Conservation (phyloP, 2,113 vertebrate species). For the Micronisus gabar region DNA sequence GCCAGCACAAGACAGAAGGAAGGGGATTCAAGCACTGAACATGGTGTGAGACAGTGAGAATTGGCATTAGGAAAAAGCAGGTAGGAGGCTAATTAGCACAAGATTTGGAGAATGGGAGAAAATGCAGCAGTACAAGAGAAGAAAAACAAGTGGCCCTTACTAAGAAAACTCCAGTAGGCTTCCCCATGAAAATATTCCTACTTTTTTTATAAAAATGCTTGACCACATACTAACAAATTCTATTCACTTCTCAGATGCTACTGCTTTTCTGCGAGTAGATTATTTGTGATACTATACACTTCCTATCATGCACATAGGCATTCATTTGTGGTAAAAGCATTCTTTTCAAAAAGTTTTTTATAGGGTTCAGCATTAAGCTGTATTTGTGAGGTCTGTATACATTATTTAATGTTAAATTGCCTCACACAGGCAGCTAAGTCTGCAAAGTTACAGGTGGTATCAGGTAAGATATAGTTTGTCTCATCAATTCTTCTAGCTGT, state of each 20-base stretch:
- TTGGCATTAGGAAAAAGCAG: slow-evolving; percentile 30
- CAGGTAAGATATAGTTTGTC: not conserved
- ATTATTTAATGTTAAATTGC: not conserved
- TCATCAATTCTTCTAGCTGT: not conserved
- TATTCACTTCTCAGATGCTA: not conserved
- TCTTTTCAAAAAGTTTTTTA: not conserved
- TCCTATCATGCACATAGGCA: not conserved
- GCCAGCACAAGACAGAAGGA: slow-evolving; percentile 63
- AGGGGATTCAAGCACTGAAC: slow-evolving; percentile 17
- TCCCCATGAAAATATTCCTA: not conserved
- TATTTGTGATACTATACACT: not conserved
- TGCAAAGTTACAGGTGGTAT: not conserved
- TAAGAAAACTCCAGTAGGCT: not conserved
- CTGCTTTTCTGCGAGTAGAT: not conserved
- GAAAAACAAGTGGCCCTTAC: not conserved
- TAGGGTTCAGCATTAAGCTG: not conserved
- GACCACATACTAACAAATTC: not conserved
- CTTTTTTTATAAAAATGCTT: not conserved
- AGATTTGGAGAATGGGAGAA: slow-evolving; percentile 1
- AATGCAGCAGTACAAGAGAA: not conserved
- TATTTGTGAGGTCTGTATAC: not conserved
- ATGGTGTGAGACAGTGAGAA: slow-evolving; percentile 49
- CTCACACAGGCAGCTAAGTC: not conserved
- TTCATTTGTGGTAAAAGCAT: not conserved
- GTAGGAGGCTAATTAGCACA: slow-evolving; percentile 56